Evolutionary conservation across 2,888 invertebrate species (phyloP).

Genomic region (Entomobrya proxima): DNA sequence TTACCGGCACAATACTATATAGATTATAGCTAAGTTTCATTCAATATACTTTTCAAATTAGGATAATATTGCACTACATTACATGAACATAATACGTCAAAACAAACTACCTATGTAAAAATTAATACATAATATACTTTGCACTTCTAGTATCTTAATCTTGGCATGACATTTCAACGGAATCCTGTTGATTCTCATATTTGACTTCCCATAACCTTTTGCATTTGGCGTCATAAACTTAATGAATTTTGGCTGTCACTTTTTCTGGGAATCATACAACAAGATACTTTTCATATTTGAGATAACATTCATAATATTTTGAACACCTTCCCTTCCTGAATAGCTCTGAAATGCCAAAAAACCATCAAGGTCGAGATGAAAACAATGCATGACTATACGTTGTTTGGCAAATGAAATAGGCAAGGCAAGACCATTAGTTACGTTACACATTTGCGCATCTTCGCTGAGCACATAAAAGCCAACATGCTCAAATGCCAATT

Average conservation of each 20-base stretch:
- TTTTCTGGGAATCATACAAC: background rate
- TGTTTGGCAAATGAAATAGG: background rate
- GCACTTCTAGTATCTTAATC: too few relatives aligned
- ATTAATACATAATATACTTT: too few relatives aligned
- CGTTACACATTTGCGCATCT: slow-evolving; percentile 29
- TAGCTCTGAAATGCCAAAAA: slow-evolving; percentile 43
- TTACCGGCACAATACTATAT: too few relatives aligned
- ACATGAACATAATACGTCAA: too few relatives aligned
- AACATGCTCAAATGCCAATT: slow-evolving; percentile 25
- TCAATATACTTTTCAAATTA: too few relatives aligned
- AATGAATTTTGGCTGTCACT: slow-evolving; percentile 33
- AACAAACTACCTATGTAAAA: too few relatives aligned
- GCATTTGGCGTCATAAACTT: background rate
- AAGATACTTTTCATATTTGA: background rate
- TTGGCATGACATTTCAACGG: too few relatives aligned
- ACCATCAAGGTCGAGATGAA: slow-evolving; percentile 42
- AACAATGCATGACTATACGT: background rate
- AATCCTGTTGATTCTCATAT: too few relatives aligned
- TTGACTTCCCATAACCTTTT: too few relatives aligned
- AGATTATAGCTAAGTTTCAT: too few relatives aligned
- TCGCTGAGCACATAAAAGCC: slow-evolving; percentile 9
- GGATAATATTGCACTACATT: too few relatives aligned
- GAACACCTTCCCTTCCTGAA: slow-evolving; percentile 19
- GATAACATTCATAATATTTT: slow-evolving; percentile 24
- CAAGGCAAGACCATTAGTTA: slow-evolving; percentile 11